phyloP scores from a whole-genome alignment of 2,888 invertebrate species.

The Macrophya annulata region DNA sequence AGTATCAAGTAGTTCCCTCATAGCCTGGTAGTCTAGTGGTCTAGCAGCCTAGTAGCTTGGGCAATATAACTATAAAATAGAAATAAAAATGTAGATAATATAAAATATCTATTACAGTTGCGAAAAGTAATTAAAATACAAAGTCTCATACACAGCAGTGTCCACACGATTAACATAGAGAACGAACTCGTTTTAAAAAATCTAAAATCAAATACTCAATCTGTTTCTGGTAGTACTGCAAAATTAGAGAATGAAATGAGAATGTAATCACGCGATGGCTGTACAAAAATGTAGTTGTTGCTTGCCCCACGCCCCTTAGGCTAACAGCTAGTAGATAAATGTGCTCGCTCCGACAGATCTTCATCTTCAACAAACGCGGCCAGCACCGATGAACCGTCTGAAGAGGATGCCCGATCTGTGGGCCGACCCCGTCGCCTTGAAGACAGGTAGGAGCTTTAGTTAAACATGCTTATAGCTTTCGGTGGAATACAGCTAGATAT shows the following conservation, averaged over 20 bases:
- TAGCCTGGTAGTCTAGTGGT: constrained; percentile 41
- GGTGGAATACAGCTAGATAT: constrained; percentile 6
- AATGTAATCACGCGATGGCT: constrained; percentile 52
- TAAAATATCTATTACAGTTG: neutral
- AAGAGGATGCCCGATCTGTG: constrained; percentile 68
- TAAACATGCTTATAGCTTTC: constrained; percentile 54
- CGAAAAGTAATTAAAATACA: neutral
- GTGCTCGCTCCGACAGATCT: constrained; percentile 75
- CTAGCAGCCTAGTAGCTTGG: constrained; percentile 45
- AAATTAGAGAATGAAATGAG: constrained; percentile 39
- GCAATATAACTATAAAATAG: neutral
- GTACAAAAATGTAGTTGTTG: constrained; percentile 55
- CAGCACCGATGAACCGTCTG: constrained; percentile 66
- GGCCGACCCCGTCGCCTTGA: constrained; percentile 63
- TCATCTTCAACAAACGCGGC: constrained; percentile 67
- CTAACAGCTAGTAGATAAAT: constrained; percentile 72
- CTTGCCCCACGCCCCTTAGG: constrained; percentile 57
- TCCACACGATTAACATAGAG: neutral
- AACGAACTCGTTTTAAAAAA: neutral
- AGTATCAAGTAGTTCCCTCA: constrained; percentile 37
- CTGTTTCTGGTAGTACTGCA: constrained; percentile 21
- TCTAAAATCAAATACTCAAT: neutral
- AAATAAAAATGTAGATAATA: constrained; percentile 34
- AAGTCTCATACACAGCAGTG: neutral
- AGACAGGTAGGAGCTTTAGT: constrained; percentile 69